Percentiles rank a stretch among this genome's conserved stretches.
phyloP scores from a whole-genome alignment of 2,113 vertebrate genomes.

The Elgaria multicarinata region DNA sequence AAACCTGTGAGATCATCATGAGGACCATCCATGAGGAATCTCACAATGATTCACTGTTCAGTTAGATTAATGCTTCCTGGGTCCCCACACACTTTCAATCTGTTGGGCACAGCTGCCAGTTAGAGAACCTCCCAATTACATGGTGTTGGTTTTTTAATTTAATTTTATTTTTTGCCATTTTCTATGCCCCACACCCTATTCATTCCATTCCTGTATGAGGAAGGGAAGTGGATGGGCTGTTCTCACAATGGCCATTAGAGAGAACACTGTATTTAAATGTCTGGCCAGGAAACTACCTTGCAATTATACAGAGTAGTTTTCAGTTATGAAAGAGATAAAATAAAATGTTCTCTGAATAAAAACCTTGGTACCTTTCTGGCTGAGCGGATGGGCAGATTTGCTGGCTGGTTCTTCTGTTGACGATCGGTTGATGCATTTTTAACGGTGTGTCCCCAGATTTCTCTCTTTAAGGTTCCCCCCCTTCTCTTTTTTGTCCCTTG shows the following conservation, averaged over 20 bases:
- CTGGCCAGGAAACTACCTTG: slow-evolving; percentile 7
- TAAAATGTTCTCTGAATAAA: neutral
- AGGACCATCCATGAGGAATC: too few relatives aligned
- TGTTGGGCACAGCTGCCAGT: neutral
- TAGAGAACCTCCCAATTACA: too few relatives aligned
- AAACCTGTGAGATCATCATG: too few relatives aligned
- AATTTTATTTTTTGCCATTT: neutral
- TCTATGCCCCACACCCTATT: neutral
- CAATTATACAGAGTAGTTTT: slow-evolving; percentile 31
- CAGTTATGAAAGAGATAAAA: neutral
- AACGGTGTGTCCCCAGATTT: neutral
- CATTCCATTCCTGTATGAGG: neutral
- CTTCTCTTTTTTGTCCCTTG: neutral
- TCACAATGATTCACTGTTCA: too few relatives aligned
- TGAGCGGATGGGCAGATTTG: slow-evolving; percentile 26
- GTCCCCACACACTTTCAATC: neutral
- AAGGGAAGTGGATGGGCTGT: neutral
- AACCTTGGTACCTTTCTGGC: neutral
- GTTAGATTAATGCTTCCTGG: neutral
- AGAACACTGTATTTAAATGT: neutral
- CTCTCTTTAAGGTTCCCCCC: slow-evolving; percentile 16
- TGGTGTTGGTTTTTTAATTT: too few relatives aligned
- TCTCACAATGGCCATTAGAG: neutral
- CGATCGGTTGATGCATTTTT: neutral
- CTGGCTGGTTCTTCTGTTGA: neutral